Evolutionary conservation across 2,888 invertebrate genomes (phyloP), one percentile per base, ranked within the genome.

Genomic region (Balanococcus diminutus): DNA sequence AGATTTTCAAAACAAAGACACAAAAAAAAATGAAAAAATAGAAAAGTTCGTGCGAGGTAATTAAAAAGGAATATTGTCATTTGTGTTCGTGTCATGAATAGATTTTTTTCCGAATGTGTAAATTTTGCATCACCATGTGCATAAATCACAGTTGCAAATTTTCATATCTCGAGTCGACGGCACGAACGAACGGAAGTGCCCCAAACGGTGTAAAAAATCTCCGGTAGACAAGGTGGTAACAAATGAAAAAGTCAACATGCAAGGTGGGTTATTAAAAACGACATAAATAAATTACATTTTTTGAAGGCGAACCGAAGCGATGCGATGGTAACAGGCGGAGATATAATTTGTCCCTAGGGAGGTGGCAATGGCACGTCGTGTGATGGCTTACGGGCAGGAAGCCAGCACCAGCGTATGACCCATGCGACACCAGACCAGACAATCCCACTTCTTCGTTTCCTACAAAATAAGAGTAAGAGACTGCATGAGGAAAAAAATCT

Each of bases 331-430:
- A 83, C 83, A 56, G 83, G 83, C 83, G 83, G 56, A 83, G 83
- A 83, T 32, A 61, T 83, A 83, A 83, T 83, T 83, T 83, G 83
- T 83, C 83, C 83, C 67, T 9, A 39, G 83, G 83, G 67, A 83
- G 83, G 67, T 61, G 83, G 83, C 61, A 56, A 75, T 56, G 67
- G 32, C 19, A n/a, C 82, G 28, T 67, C 61, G 83, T 83, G 83
- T 67, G 83, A 67, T 83, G 61, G 32, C 56, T 83, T 67, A 56
- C 32, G 67, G 83, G 83, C 83, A 83, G 67, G 83, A 83, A 83
- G 83, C 83, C 83, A 83, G 56, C 32, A 67, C 83, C 83, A 83
- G 56, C 32, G 83, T 75, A 75, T 75, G 75, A 32, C 36, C 36
- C 75, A 75, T 75, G 75, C 75, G 75, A 75, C 75, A 75, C 28